These are phyloP conservation scores for Squalus acanthias DNA, from an alignment of 2,797 vertebrate genomes.

Conservation along the genomic window DNA sequence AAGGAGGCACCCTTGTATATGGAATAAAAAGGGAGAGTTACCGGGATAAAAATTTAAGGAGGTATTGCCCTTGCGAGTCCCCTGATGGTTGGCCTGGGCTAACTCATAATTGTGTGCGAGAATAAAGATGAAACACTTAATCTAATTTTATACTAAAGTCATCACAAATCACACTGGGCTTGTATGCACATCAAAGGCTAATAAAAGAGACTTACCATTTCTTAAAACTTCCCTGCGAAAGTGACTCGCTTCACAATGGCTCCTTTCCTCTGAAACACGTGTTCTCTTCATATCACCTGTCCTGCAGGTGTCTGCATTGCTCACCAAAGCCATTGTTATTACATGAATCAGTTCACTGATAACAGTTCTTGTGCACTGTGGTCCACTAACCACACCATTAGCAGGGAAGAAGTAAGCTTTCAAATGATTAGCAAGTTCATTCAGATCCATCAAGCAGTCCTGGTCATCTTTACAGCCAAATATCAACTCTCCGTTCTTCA, in stretches of 20 bases:
- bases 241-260: conserved; percentile 80
- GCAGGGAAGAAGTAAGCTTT: conserved; percentile 82
- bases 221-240: conserved; percentile 70
- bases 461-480: conserved; percentile 82
- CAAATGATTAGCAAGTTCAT: conserved; percentile 75
- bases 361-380: conserved; percentile 69
- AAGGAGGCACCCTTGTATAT: conserved; percentile 42
- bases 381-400: conserved; percentile 68
- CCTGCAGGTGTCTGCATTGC: conserved; percentile 62
- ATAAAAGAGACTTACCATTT: conserved; percentile 63
- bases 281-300: conserved; percentile 57
- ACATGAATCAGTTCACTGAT: conserved; percentile 84
- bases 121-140: not conserved
- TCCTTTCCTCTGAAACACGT: conserved; percentile 61
- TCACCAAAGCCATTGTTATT: conserved; percentile 75
- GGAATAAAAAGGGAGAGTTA: not conserved
- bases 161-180: not conserved
- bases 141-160: not conserved
- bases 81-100: not conserved
- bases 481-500: conserved; percentile 84
- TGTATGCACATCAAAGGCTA: not conserved
- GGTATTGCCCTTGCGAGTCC: not conserved
- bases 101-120: not conserved
- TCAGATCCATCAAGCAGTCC: conserved; percentile 72
- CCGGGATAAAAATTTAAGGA: not conserved